Evolutionary conservation across 2,113 vertebrate species (phyloP), one percentile per base, ranked within the genome.

Genomic region (Xiphophorus hellerii): DNA sequence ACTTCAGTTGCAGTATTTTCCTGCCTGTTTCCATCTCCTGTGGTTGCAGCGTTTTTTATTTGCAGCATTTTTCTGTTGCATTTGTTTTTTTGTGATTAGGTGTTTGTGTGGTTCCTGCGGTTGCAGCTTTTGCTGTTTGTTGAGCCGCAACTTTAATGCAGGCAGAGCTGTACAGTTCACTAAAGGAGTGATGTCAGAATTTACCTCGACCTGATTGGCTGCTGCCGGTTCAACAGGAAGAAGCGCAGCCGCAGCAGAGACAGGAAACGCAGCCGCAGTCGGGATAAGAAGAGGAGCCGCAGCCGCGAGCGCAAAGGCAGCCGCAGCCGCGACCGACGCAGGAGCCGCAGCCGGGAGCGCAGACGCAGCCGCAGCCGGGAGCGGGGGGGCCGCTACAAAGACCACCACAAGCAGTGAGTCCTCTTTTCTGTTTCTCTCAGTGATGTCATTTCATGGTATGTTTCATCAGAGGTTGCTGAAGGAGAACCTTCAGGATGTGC

Each of bases 221-320:
- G 58, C 51, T 10, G 1, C 39, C 20, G 71, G 29, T 70, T 33
- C 9, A 2, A 30, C 84, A 99, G 97, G 94, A 97, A 96, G 95
- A 99, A 96, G 94, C 96, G 96, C 89, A 97, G 96, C 95, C 51
- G 25, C 90, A 97, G 96, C 94, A 93, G 94, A 48, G 97, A 98
- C 80, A 95, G 91, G 88, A 97, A 95, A 86, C 95, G 94, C 87
- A 98, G 97, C 90, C 96, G 90, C 86, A 97, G 97, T 25, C 94
- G 94, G 12, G 97, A 98, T 10, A 94, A 93, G 81, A 98, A 96
- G 89, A 93, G 90, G 71, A 96, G 95, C 62, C 94, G 95, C 51
- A 97, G 97, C 29, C 94, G 94, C 60, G 97, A 97, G 44, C 95
- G 94, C 72, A 98, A 96, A 84, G 94, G 95, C 88, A 98, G 96